Conservation (phyloP, 2,113 vertebrate genomes). For the Tychaedon coryphoeus region DNA sequence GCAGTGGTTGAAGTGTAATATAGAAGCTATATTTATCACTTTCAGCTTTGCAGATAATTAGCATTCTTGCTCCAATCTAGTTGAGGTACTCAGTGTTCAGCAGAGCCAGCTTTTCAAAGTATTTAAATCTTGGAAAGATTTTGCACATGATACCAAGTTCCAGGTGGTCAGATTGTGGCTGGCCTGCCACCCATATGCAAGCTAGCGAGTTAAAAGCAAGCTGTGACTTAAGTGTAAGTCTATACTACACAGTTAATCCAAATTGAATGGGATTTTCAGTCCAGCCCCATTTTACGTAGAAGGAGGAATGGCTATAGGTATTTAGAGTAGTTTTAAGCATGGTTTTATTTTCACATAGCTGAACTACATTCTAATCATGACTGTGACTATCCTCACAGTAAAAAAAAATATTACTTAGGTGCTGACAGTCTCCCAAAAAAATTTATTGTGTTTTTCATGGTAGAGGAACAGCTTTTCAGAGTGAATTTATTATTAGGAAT, state of each 20-base stretch:
- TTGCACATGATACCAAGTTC: background rate
- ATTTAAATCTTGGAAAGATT: background rate
- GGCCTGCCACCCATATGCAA: background rate
- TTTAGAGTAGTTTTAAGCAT: background rate
- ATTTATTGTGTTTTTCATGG: background rate
- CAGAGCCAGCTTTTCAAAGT: background rate
- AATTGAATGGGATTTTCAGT: background rate
- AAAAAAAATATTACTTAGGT: background rate
- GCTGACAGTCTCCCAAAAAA: background rate
- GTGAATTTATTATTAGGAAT: background rate
- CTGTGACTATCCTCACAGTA: background rate
- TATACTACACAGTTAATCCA: background rate
- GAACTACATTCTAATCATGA: background rate
- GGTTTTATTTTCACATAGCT: background rate
- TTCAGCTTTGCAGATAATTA: background rate
- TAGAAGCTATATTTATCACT: background rate
- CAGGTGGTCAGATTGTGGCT: background rate
- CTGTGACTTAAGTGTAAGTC: background rate
- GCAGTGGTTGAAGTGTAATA: background rate
- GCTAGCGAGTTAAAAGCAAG: background rate
- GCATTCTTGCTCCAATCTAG: background rate
- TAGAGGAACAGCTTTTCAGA: background rate
- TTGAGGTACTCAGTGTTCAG: background rate
- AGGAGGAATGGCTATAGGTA: background rate
- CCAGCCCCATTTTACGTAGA: background rate